A percentile compares a stretch with the other conserved stretches of the same genome.
phyloP scores from a whole-genome alignment of 2,797 vertebrate genomes.

The Xenopus petersii region DNA sequence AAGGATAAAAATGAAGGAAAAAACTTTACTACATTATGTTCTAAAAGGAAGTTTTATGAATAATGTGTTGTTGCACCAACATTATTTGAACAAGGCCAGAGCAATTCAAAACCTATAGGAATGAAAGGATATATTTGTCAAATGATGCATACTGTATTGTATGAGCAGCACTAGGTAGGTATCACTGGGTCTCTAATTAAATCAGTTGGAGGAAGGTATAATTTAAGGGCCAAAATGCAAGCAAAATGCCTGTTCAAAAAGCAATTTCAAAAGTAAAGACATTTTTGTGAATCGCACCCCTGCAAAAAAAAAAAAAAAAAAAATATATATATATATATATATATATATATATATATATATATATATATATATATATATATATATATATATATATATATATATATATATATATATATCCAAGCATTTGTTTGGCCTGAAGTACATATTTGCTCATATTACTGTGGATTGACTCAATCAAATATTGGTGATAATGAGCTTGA shows the following conservation, averaged over 20 bases:
- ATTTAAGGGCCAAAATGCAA: constrained; percentile 21
- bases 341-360: too few species aligned
- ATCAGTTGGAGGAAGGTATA: constrained; percentile 3
- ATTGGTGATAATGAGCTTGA: too few species aligned
- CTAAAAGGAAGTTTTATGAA: not conserved
- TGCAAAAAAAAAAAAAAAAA: too few species aligned
- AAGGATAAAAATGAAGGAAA: too few species aligned
- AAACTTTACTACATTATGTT: too few species aligned
- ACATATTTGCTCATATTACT: too few species aligned
- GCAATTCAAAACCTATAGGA: not conserved
- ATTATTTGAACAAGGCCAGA: constrained; percentile 8
- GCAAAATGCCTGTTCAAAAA: constrained; percentile 13
- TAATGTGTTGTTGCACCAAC: not conserved
- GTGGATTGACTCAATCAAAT: too few species aligned
- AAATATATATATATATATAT: too few species aligned
- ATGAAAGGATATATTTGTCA: constrained; percentile 13
- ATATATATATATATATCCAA: too few species aligned
- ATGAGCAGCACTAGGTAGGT: not conserved
- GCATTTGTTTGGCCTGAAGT: too few species aligned
- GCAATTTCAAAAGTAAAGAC: constrained; percentile 26
- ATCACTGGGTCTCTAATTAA: constrained; percentile 5
- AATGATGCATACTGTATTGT: constrained; percentile 10
- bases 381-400: too few species aligned
- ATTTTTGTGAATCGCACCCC: constrained; percentile 26
- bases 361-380: too few species aligned